Conservation (phyloP, 2,113 vertebrate genomes). For the Dinomys branickii region DNA sequence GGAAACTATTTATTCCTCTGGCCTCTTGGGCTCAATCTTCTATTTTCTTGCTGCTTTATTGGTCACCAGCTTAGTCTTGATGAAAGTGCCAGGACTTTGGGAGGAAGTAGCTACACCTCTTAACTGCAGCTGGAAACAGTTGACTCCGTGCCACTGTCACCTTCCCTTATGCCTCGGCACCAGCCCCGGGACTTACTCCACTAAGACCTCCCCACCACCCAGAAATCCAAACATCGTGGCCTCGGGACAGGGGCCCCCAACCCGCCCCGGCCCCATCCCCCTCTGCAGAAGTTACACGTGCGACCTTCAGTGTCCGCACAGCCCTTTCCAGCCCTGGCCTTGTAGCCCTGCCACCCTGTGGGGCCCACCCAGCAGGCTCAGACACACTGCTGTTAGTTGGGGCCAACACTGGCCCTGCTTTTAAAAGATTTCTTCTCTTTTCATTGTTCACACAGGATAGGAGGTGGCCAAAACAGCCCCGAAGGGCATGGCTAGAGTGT, state of each 20-base stretch:
- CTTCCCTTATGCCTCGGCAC: conserved; percentile 9
- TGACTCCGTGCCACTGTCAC: not conserved
- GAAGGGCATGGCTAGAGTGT: no score
- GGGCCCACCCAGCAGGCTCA: not conserved
- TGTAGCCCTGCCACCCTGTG: accelerated
- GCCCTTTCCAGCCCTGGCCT: not conserved
- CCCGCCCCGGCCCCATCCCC: not conserved
- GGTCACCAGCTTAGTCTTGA: conserved; percentile 65
- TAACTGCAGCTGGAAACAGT: conserved; percentile 70
- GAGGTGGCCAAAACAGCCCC: not conserved
- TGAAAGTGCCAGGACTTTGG: conserved; percentile 42
- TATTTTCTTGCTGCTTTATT: conserved; percentile 65
- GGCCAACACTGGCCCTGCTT: not conserved
- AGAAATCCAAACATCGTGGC: not conserved
- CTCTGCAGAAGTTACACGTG: not conserved
- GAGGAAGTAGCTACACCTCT: conserved; percentile 37
- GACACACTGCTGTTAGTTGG: not conserved
- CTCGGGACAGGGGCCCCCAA: not conserved
- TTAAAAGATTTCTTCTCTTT: not conserved
- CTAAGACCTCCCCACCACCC: not conserved
- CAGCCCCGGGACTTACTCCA: not conserved
- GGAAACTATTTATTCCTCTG: conserved; percentile 73
- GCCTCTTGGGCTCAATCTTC: conserved; percentile 58
- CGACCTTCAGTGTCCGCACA: not conserved
- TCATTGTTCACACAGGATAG: not conserved